phyloP scores from a whole-genome alignment of 2,888 invertebrate genomes.

The Leucophenga maculata region DNA sequence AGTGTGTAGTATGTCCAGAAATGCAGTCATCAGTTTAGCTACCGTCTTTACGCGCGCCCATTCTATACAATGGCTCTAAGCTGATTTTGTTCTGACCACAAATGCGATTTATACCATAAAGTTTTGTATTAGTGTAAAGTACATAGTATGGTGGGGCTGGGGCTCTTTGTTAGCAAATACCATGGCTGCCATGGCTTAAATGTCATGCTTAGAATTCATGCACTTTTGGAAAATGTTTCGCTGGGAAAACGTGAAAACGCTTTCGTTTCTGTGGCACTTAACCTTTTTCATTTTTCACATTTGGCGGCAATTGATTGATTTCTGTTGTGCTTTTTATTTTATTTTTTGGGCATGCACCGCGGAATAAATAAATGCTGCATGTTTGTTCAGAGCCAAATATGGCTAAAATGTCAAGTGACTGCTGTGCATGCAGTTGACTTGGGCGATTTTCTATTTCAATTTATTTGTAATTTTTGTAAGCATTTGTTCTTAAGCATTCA shows the following conservation, averaged over 20 bases:
- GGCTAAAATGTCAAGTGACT: slow-evolving; percentile 58
- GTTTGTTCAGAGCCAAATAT: slow-evolving; percentile 49
- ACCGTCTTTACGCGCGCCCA: slow-evolving; percentile 21
- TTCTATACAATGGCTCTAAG: slow-evolving; percentile 42
- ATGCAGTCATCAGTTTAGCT: slow-evolving; percentile 35
- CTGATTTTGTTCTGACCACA: slow-evolving; percentile 60
- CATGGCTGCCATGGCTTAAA: not conserved
- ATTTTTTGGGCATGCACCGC: no score
- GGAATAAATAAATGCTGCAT: no score
- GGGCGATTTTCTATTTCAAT: no score
- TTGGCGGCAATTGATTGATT: no score
- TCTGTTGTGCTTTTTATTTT: no score
- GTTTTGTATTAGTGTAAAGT: slow-evolving; percentile 52
- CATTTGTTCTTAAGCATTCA: not conserved
- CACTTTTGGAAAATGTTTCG: not conserved
- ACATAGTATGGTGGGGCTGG: slow-evolving; percentile 26
- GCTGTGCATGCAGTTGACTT: slow-evolving; percentile 20
- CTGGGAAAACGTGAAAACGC: not conserved
- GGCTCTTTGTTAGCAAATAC: slow-evolving; percentile 10
- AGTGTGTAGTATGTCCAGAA: slow-evolving; percentile 36
- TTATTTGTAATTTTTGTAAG: not conserved
- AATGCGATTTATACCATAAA: slow-evolving; percentile 62
- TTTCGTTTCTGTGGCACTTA: no score
- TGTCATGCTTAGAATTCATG: slow-evolving; percentile 12
- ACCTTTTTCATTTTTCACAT: no score